These are phyloP conservation scores for Agapornis canus DNA, from an alignment of 2,797 vertebrate species.

Conservation along the genomic window DNA sequence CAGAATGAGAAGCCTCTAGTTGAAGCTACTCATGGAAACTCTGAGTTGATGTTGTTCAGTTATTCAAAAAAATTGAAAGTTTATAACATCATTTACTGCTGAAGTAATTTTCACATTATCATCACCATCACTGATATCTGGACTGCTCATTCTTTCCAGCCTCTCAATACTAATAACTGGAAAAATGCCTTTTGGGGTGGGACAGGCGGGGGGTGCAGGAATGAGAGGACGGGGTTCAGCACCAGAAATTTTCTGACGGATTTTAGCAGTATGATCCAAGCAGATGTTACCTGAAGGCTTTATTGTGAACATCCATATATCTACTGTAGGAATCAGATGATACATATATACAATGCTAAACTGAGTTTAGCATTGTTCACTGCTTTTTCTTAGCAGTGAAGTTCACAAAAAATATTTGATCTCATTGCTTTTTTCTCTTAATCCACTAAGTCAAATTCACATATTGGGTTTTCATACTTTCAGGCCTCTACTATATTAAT, in stretches of 20 bases:
- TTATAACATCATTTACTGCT: background rate
- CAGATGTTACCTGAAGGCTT: background rate
- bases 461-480: background rate
- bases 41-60: background rate
- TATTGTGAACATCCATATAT: background rate
- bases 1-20: background rate
- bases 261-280: background rate
- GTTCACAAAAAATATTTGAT: background rate
- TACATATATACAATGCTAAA: fast-evolving
- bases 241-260: background rate
- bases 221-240: background rate
- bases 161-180: background rate
- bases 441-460: background rate
- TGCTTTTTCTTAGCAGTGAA: background rate
- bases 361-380: background rate
- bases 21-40: background rate
- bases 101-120: background rate
- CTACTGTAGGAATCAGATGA: background rate
- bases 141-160: background rate
- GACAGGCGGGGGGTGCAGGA: too few relatives aligned
- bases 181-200: background rate
- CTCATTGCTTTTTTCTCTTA: background rate
- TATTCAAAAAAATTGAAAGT: background rate
- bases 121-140: background rate
- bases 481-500: background rate